phyloP scores from a whole-genome alignment of 2,113 vertebrate genomes.

The chimpanzee (Pan troglodytes) region NHGRI_mPanTro3-v2.1_pri NC_072421.2:146210001-146210500 shows the following conservation, averaged over 20 bases:
- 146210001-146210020: neutral
- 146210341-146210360: neutral
- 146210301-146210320: neutral
- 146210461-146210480: neutral
- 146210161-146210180: neutral
- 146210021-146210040: neutral
- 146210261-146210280: neutral
- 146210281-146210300: neutral
- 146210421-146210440: neutral
- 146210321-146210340: neutral
- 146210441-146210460: neutral
- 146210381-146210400: neutral
- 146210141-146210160: neutral
- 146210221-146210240: neutral
- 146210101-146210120: neutral
- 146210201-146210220: neutral
- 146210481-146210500: neutral
- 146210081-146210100: neutral
- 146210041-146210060: neutral
- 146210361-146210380: neutral
- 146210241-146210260: neutral
- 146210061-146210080: neutral
- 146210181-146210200: neutral
- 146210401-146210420: neutral
- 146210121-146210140: neutral